Evolutionary conservation across 2,888 invertebrate species (phyloP).

Genomic region (Lasioglossum lativentre): DNA sequence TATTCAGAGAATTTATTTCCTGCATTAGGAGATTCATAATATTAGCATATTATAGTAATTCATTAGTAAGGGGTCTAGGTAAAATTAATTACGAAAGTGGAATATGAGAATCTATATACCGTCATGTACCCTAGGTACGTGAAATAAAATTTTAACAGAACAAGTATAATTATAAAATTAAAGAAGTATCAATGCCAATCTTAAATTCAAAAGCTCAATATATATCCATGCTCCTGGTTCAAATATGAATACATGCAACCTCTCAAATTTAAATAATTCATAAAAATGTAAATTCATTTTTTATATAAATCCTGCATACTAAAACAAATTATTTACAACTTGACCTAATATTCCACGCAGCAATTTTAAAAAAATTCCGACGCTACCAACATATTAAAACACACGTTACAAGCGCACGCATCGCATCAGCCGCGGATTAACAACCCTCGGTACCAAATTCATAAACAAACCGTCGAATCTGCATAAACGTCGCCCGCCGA

Average conservation of each 20-base stretch:
- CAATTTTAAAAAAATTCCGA: neutral
- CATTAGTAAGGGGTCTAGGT: neutral
- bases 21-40: neutral
- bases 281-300: neutral
- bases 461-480: neutral
- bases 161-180: neutral
- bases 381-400: neutral
- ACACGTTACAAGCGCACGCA: neutral
- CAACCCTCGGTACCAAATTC: neutral
- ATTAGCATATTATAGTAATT: neutral
- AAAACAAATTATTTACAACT: neutral
- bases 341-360: neutral
- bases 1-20: neutral
- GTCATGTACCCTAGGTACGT: neutral
- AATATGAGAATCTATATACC: neutral
- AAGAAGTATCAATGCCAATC: neutral
- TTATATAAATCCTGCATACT: neutral
- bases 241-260: no score
- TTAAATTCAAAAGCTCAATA: neutral
- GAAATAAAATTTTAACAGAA: neutral
- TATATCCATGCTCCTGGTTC: neutral
- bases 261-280: neutral
- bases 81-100: neutral
- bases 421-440: neutral
- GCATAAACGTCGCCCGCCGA: neutral